These are phyloP conservation scores for Gobio gobio DNA, from an alignment of 2,113 vertebrate species.

Conservation along the genomic window DNA sequence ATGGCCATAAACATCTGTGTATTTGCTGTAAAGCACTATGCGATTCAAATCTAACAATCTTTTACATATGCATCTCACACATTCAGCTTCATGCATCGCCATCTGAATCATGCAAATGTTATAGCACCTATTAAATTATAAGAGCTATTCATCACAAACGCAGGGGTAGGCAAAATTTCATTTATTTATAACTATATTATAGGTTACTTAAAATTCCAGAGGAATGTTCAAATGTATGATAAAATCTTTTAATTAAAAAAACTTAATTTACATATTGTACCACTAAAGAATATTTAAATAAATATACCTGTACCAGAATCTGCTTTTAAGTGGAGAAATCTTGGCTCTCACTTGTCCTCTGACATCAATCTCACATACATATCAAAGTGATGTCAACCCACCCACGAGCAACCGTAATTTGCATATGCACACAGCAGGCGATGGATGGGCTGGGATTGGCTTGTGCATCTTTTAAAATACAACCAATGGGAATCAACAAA, in stretches of 20 bases:
- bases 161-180: background rate
- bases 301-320: background rate
- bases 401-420: constrained; percentile 45
- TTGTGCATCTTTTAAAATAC: constrained; percentile 55
- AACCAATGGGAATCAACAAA: constrained; percentile 51
- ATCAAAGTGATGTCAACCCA: constrained; percentile 41
- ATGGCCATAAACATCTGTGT: constrained; percentile 40
- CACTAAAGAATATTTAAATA: background rate
- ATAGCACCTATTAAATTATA: constrained; percentile 18
- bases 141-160: background rate
- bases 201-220: background rate
- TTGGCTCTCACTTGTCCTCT: constrained; percentile 15
- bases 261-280: background rate
- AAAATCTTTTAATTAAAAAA: background rate
- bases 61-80: constrained; percentile 18
- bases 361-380: constrained; percentile 26
- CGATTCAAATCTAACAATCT: background rate
- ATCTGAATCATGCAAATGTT: background rate
- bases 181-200: background rate
- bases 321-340: background rate
- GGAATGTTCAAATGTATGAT: background rate
- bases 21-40: constrained; percentile 6
- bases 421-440: constrained; percentile 47
- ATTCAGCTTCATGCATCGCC: background rate
- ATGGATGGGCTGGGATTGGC: constrained; percentile 40